Evolutionary conservation across 2,888 invertebrate species (phyloP).

Genomic region (Sinodicranocentrus sp.): DNA sequence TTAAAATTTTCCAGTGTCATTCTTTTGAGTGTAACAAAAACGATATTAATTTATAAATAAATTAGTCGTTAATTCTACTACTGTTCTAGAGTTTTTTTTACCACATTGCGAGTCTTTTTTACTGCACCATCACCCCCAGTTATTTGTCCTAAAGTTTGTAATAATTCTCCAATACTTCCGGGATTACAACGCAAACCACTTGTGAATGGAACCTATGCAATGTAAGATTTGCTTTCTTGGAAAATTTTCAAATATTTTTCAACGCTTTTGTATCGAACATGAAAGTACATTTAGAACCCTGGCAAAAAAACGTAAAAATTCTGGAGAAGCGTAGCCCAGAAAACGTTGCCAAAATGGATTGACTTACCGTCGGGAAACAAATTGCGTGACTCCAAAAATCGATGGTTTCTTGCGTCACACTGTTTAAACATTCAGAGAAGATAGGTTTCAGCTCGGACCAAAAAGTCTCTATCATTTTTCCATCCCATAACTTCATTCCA

Average conservation of each 20-base stretch:
- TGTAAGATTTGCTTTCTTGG: background rate
- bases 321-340: too few species aligned
- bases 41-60: background rate
- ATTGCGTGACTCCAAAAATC: slow-evolving; percentile 79
- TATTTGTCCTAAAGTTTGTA: slow-evolving; percentile 70
- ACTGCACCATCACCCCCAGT: slow-evolving; percentile 58
- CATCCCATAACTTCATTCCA: slow-evolving; percentile 81
- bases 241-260: slow-evolving; percentile 4
- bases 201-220: slow-evolving; percentile 66
- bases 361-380: slow-evolving; percentile 71
- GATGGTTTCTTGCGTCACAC: slow-evolving; percentile 79
- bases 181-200: slow-evolving; percentile 70
- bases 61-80: slow-evolving; percentile 14
- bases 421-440: slow-evolving; percentile 79
- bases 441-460: slow-evolving; percentile 80
- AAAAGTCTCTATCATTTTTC: slow-evolving; percentile 78
- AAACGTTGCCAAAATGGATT: too few species aligned
- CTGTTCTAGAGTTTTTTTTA: slow-evolving; percentile 51
- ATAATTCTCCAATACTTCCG: slow-evolving; percentile 72
- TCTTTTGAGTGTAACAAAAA: too few species aligned
- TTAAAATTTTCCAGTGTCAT: too few species aligned
- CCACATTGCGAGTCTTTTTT: slow-evolving; percentile 70
- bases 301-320: too few species aligned
- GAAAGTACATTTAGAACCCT: too few species aligned
- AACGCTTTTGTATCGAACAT: too few species aligned